Base-by-base conservation (phyloP, 1,140 invertebrate genomes). In the Leptinotarsa defecta region DNA sequence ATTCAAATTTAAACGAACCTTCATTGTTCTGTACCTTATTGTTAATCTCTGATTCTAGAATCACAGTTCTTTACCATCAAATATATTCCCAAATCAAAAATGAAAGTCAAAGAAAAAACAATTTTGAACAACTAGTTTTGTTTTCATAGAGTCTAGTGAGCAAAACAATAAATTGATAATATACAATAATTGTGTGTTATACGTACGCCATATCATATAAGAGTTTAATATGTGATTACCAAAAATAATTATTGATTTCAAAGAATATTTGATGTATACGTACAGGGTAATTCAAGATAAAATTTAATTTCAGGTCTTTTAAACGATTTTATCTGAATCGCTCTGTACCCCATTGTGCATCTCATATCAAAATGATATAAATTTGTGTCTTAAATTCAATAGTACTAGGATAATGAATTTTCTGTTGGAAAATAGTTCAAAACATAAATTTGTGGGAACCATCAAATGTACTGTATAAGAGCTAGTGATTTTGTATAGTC, bases 401-500 rank as follows among this genome's bases (percentile, higher is more conserved):
- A 71, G 67, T 74, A 15, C 22, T 52, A 71, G 15, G n/a, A 57
- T 57, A 19, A 57, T 17, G n/a, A 57, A n/a, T 15, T 57, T 49
- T 70, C 24, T 19, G 68, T 70, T 71, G 13, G n/a, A 62, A 20
- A 15, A 71, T 71, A 57, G 24, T 62, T 71, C 27, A 24, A 20
- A 71, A 24, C 22, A 61, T 43, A 17, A n/a, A 43, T 70, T 65
- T 57, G 19, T 77, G 72, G 72, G 65, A 77, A 77, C 71, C 71
- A 76, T 74, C 17, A 74, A 76, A 78, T 76, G 77, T 78, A 80
- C 70, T 79, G 78, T 71, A 77, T 72, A 77, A 20, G 74, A 73
- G 74, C 48, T 81, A 81, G 79, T 79, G 78, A 81, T 79, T 81
- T 81, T 81, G 67, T 80, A 79, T 79, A 79, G 74, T 65, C 71